phyloP scores from a whole-genome alignment of 2,888 invertebrate species.

The Erynnis tages region DNA sequence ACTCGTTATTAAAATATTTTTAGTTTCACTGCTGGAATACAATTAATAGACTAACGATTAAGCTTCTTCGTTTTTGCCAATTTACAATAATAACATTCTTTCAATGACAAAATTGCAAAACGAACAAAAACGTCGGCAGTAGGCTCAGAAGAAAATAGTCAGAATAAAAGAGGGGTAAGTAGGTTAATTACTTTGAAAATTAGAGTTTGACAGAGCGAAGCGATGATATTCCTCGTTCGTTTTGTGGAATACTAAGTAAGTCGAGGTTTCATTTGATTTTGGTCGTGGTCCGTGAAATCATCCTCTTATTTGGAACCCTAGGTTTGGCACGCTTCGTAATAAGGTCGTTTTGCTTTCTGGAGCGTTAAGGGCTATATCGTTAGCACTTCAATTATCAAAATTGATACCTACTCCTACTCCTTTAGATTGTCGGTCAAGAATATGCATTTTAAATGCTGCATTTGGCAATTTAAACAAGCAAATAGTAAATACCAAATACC shows the following conservation, averaged over 20 bases:
- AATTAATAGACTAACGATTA: too few species aligned
- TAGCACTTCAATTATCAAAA: constrained; percentile 2
- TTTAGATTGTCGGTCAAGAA: too few species aligned
- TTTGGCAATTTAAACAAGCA: too few species aligned
- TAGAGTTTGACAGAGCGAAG: constrained; percentile 28
- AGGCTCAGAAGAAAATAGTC: constrained; percentile 24
- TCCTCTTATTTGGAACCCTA: constrained; percentile 7
- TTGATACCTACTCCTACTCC: neutral
- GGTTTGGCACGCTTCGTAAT: constrained; percentile 22
- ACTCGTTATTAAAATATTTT: too few species aligned
- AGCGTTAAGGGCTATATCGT: neutral
- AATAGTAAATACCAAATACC: too few species aligned
- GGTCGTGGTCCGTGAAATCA: constrained; percentile 21
- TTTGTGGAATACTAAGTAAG: constrained; percentile 23
- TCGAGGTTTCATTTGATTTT: constrained; percentile 16
- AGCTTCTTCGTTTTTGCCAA: too few species aligned
- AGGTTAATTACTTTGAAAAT: constrained; percentile 28
- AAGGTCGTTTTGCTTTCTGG: constrained; percentile 12
- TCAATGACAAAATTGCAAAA: constrained; percentile 6
- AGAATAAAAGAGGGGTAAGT: constrained; percentile 23
- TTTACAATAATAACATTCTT: neutral
- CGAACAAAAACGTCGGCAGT: constrained; percentile 22
- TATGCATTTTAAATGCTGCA: too few species aligned
- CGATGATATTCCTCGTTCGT: constrained; percentile 26
- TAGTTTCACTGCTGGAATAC: too few species aligned